Base-by-base conservation (phyloP, 2,113 vertebrate genomes). In the Istiophorus platypterus region DNA sequence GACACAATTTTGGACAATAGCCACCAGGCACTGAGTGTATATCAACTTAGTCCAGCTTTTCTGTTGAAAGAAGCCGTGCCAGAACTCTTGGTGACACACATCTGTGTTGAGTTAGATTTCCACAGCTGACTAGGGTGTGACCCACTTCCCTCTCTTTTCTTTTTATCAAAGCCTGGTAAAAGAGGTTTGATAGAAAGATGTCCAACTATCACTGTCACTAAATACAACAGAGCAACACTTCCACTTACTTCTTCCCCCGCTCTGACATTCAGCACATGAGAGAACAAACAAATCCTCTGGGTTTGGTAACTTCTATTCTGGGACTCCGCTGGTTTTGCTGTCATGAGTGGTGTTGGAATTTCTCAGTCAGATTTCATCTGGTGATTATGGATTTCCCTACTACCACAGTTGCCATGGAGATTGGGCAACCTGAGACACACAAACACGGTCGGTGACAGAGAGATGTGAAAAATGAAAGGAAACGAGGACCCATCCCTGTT, bases 81-180 rank as follows among this genome's bases (percentile, higher is more conserved):
- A 88, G 81, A 66, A 87, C 89, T 90, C 89, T 87, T 22, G 78
- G 84, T 89, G 89, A 92, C 90, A 95, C 92, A 94, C 92, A 94
- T 95, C 90, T 93, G 92, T 77, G 88, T 89, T 78, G 78, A 90
- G 81, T 89, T 86, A 77, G 82, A 85, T 83, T 92, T 89, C 78
- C 81, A 88, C 76, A 58, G 81, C 85, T 86, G 88, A 93, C 78
- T 88, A 86, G 68, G 86, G 86, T 18, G 78, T 92, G 91, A 93
- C 86, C 85, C 75, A 92, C 45, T 88, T 90, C 73, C 45, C 67
- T 72, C 20, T 76, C 42, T 49, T 76, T 81, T 45, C 75, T 57
- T 45, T 34, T 15, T 66, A 66, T 75, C 18, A 54, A 72, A 10
- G 67, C 68, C 76, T 81, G 59, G 73, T 83, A 63, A 84, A 88